Percentiles rank a stretch among this genome's conserved stretches.
phyloP scores from a whole-genome alignment of 2,797 vertebrate species.

The Geotrypetes seraphini region DNA sequence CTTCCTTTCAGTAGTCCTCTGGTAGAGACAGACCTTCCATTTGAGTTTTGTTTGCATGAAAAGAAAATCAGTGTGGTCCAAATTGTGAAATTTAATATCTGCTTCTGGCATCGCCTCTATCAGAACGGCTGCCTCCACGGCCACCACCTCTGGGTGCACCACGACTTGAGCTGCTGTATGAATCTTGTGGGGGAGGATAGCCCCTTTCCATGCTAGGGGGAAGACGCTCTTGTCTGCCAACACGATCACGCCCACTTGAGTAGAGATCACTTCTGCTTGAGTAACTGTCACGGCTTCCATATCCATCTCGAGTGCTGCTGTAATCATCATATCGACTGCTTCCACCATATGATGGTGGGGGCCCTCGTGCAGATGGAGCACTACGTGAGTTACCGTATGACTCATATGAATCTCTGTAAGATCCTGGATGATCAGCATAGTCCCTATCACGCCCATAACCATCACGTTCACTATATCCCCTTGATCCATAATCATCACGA shows the following conservation, averaged over 20 bases:
- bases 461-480: constrained; percentile 91
- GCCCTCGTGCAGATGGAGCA: constrained; percentile 95
- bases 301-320: constrained; percentile 96
- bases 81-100: constrained; percentile 85
- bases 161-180: constrained; percentile 91
- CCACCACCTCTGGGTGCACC: constrained; percentile 81
- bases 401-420: constrained; percentile 93
- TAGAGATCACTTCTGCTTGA: constrained; percentile 96
- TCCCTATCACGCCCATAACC: constrained; percentile 84
- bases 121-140: constrained; percentile 79
- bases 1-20: constrained; percentile 59
- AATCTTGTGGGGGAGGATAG: constrained; percentile 94
- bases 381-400: constrained; percentile 99
- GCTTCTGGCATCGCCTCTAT: constrained; percentile 96
- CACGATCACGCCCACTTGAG: constrained; percentile 92
- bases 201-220: constrained; percentile 92
- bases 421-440: constrained; percentile 83
- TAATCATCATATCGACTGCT: constrained; percentile 99
- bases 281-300: constrained; percentile 98
- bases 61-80: constrained; percentile 61
- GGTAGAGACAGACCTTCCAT: constrained; percentile 61
- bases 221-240: constrained; percentile 91
- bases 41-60: constrained; percentile 38
- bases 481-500: constrained; percentile 87
- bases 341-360: constrained; percentile 98